Evolutionary conservation across 2,797 vertebrate genomes (phyloP).

Genomic region (Poecilia velifera): DNA sequence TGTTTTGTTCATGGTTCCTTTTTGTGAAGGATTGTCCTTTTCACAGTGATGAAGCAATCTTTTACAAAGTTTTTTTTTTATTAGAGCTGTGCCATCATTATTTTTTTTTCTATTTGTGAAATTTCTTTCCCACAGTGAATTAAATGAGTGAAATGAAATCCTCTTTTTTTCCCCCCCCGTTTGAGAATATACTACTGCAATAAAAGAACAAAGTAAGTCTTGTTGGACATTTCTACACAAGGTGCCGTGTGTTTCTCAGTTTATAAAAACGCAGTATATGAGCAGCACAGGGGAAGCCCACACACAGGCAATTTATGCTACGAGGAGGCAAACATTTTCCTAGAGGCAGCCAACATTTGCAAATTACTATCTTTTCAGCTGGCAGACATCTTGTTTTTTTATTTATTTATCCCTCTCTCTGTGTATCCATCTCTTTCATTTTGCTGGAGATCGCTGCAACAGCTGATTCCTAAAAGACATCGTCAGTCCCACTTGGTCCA

Average conservation of each 20-base stretch:
- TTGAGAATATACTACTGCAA: neutral
- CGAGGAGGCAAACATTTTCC: conserved; percentile 67
- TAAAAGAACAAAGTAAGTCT: neutral
- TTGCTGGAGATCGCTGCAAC: conserved; percentile 47
- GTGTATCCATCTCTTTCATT: conserved; percentile 8
- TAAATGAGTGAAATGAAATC: neutral
- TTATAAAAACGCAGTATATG: conserved; percentile 52
- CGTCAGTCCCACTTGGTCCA: conserved; percentile 49
- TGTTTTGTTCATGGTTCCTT: conserved; percentile 32
- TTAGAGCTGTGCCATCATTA: neutral
- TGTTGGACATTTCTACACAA: neutral
- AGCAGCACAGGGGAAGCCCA: conserved; percentile 59
- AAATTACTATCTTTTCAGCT: conserved; percentile 73
- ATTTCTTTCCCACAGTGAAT: neutral
- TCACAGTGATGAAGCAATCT: neutral
- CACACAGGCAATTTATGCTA: conserved; percentile 63
- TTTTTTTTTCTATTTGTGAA: neutral
- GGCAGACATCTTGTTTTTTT: conserved; percentile 44
- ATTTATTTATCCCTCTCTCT: neutral
- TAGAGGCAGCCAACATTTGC: conserved; percentile 63
- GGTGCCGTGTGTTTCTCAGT: conserved; percentile 30
- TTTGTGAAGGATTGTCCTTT: neutral
- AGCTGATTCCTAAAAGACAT: conserved; percentile 49
- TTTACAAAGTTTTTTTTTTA: neutral
- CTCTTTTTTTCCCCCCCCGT: neutral